phyloP scores from a whole-genome alignment of 2,888 invertebrate genomes.

The Tiphia femorata region DNA sequence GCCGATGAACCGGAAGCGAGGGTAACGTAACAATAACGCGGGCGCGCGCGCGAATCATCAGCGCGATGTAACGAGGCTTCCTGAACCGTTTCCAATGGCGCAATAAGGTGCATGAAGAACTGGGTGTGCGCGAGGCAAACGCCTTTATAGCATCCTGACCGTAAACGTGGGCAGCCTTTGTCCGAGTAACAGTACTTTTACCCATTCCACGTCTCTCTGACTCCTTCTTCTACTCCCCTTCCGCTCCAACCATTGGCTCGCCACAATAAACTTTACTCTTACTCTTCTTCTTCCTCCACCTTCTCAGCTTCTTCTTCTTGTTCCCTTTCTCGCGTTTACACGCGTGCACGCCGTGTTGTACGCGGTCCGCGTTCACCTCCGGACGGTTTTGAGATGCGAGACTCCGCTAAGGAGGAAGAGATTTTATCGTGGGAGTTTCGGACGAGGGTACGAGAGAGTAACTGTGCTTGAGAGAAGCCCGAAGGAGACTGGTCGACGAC shows the following conservation, averaged over 20 bases:
- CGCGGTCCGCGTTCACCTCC: no score
- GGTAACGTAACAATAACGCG: no score
- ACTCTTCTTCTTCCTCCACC: slow-evolving; percentile 18
- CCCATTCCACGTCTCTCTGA: slow-evolving; percentile 19
- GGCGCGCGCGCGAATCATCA: slow-evolving; percentile 27
- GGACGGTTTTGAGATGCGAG: no score
- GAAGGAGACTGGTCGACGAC: no score
- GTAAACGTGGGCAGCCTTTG: slow-evolving; percentile 43
- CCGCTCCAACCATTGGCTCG: neutral
- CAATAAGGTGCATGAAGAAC: slow-evolving; percentile 42
- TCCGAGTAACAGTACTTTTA: slow-evolving; percentile 41
- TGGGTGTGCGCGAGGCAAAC: slow-evolving; percentile 32
- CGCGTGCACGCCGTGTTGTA: no score
- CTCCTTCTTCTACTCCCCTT: slow-evolving; percentile 7
- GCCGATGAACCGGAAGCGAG: no score
- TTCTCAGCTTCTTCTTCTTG: neutral
- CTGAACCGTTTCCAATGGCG: slow-evolving; percentile 40
- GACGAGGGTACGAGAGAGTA: no score
- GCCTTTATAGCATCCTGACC: slow-evolving; percentile 41
- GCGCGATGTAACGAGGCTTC: slow-evolving; percentile 30
- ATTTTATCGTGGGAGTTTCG: no score
- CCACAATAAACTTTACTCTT: slow-evolving; percentile 31
- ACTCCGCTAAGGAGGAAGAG: no score
- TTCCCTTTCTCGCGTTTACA: neutral
- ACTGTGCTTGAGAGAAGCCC: no score